Percentiles rank a stretch among this genome's conserved stretches.
These are phyloP conservation scores for Theocolax elegans DNA, from an alignment of 1,140 invertebrate genomes.

Conservation along the genomic window DNA sequence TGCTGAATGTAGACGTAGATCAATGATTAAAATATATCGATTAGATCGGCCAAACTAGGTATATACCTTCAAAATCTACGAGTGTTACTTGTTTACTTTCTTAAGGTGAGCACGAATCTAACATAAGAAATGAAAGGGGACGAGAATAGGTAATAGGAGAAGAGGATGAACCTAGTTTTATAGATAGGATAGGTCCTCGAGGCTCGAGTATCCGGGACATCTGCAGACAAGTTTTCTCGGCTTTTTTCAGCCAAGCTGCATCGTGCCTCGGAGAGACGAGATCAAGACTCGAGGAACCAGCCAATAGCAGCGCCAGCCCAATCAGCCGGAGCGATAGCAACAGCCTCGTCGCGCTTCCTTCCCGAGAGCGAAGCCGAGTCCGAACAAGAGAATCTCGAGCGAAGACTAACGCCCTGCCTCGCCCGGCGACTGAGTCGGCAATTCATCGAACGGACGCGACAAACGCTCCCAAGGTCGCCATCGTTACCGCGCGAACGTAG, in stretches of 20 bases:
- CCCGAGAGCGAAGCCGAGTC: constrained; percentile 39
- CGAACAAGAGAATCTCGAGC: constrained; percentile 51
- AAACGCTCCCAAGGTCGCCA: constrained; percentile 55
- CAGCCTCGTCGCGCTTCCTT: neutral
- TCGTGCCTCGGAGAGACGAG: neutral
- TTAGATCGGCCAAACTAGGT: too few species aligned
- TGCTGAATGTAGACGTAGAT: too few species aligned
- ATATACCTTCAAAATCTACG: too few species aligned
- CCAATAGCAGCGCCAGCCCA: neutral
- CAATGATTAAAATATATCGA: too few species aligned
- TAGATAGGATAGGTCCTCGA: too few species aligned
- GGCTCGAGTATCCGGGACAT: neutral
- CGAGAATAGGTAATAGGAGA: too few species aligned
- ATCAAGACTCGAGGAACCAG: too few species aligned
- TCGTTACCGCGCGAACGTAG: constrained; percentile 50
- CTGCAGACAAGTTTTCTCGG: constrained; percentile 45
- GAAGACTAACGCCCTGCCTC: constrained; percentile 57
- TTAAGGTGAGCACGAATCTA: too few species aligned
- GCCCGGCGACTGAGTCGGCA: constrained; percentile 61
- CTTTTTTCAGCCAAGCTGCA: constrained; percentile 55
- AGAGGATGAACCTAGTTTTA: too few species aligned
- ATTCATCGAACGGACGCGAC: constrained; percentile 62
- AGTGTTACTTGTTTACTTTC: too few species aligned
- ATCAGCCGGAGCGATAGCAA: neutral
- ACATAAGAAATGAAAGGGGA: too few species aligned